A percentile compares a stretch with the other conserved stretches of the same genome.
phyloP scores from a whole-genome alignment of 2,888 invertebrate genomes.

The Tenthredo amoena region DNA sequence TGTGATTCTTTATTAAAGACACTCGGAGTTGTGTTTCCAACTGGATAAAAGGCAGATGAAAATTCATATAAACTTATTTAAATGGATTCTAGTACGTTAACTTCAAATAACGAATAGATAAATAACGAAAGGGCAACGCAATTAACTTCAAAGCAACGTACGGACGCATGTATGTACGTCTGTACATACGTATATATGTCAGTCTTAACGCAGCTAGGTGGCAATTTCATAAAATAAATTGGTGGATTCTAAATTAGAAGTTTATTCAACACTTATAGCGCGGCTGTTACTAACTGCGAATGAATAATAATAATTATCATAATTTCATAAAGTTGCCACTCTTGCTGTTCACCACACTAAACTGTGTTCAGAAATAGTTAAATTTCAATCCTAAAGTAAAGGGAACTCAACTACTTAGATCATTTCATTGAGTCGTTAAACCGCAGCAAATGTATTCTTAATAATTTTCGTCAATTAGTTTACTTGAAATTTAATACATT shows the following conservation, averaged over 20 bases:
- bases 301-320: background rate
- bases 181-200: slow-evolving; percentile 60
- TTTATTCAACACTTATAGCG: background rate
- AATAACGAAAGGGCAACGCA: slow-evolving; percentile 60
- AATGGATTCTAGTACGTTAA: background rate
- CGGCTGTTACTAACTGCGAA: background rate
- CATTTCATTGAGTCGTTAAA: slow-evolving; percentile 61
- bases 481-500: background rate
- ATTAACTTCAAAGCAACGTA: slow-evolving; percentile 71
- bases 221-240: slow-evolving; percentile 65
- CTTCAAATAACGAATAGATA: slow-evolving; percentile 59
- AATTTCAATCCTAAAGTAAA: slow-evolving; percentile 67
- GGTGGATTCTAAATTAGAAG: background rate
- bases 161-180: background rate
- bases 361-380: slow-evolving; percentile 75
- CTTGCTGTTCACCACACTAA: slow-evolving; percentile 74
- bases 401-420: slow-evolving; percentile 65
- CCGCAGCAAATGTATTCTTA: slow-evolving; percentile 9
- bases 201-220: slow-evolving; percentile 71
- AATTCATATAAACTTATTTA: background rate
- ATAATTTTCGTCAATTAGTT: background rate
- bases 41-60: background rate
- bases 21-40: slow-evolving; percentile 44
- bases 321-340: slow-evolving; percentile 70
- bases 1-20: background rate